Base-by-base conservation (phyloP, 1,140 invertebrate species). In the Heliconius eleuchia region DNA sequence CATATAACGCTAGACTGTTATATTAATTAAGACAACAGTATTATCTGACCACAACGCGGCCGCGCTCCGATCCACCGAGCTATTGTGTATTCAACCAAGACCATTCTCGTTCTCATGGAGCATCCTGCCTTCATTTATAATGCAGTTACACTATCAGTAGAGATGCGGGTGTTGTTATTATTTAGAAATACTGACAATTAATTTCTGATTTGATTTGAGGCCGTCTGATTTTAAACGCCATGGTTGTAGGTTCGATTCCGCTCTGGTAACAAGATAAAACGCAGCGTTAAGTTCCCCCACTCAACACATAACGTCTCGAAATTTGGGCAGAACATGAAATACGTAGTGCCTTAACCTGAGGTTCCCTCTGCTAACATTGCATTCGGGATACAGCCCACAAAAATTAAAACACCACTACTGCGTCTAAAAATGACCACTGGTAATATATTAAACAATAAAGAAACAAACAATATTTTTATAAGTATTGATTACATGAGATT, bases 401-500 rank as follows among this genome's bases (percentile, higher is more conserved):
- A 46, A 46, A 46, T 16, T 46, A 46, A 46, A 4, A 46, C 13
- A 16, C 13, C 13, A 46, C 16, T 16, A 46, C 42, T 46, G 42
- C 42, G 13, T 5, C 13, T 46, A 16, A 46, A 46, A 16, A 46
- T 16, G 13, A 46, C 42, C 16, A 46, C 42, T 16, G 3, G 11
- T 60, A n/a, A 60, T 19, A n/a, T 60, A 60, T 3, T 23, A 23
- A 60, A 60, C n/a, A 60, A 37, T 4, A 37, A 37, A 60, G 57
- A 23, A 60, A 11, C 57, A 60, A 60, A 11, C 2, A 60, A 46
- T 23, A 19, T 66, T 30, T 66, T 4, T 30, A 66, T 66, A 46
- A 57, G n/a, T n/a, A 75, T 60, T 52, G 52, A 19, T 75, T 75
- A 60, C 74, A 75, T 37, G 18, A 75, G 27, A 75, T 75, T 42